phyloP scores from a whole-genome alignment of 2,797 vertebrate species.

The Myotis vivesi region DNA sequence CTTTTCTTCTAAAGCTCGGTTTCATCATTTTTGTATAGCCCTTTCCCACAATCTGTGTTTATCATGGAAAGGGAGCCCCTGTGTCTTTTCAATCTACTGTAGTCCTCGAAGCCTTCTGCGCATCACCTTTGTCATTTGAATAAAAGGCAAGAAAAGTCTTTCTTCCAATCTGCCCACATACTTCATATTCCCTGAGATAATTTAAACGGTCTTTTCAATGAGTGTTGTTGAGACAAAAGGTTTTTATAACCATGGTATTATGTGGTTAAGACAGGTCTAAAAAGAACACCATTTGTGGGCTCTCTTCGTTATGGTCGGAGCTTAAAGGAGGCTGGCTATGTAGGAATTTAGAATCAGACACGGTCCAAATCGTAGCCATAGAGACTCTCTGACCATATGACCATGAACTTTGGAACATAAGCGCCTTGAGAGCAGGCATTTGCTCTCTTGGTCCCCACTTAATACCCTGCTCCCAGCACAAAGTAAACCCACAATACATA shows the following conservation, averaged over 20 bases:
- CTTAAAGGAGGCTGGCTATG: background rate
- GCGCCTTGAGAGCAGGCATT: rapidly evolving
- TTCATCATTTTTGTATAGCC: background rate
- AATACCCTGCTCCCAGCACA: background rate
- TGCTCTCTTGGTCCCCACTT: background rate
- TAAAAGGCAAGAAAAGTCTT: background rate
- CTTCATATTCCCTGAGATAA: background rate
- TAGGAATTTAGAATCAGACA: background rate
- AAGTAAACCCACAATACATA: background rate
- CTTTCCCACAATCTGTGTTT: background rate
- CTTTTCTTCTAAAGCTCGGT: background rate
- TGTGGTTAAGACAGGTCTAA: background rate
- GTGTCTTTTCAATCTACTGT: background rate
- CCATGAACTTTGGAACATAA: background rate
- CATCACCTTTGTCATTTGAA: background rate
- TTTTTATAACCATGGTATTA: slow-evolving; percentile 28
- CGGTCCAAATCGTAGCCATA: too few relatives aligned
- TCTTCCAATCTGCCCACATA: background rate
- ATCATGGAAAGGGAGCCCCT: background rate
- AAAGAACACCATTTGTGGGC: background rate
- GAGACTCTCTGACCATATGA: too few relatives aligned
- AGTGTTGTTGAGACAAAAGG: slow-evolving; percentile 14
- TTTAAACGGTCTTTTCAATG: slow-evolving; percentile 17
- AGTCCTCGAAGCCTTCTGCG: background rate
- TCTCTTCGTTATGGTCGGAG: background rate